Base-by-base conservation (phyloP, 2,888 invertebrate genomes). In the Abrostola tripartita region DNA sequence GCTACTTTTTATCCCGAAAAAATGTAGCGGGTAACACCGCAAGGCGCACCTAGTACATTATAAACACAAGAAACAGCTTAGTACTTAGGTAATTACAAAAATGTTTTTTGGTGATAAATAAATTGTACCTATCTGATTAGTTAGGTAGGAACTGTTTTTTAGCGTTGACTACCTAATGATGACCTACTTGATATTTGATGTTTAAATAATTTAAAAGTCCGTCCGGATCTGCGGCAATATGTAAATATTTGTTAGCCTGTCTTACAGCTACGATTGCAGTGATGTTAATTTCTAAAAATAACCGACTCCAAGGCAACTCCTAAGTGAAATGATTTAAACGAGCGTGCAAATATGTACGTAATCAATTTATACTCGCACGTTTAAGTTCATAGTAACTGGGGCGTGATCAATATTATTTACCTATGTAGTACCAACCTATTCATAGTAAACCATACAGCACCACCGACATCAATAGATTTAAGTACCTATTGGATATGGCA, bases 251-350 rank as follows among this genome's bases (percentile, higher is more conserved):
- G 58, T 47, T 69, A 4, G 61, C 55, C 41, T 60, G 53, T 61
- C 49, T 68, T 64, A 66, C 38, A 61, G 63, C 60, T 61, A 57
- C 67, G 61, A 54, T 64, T 66, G 69, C 79, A 79, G 73, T 74
- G 78, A 78, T 85, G 85, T 80, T 79, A 83, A 85, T 71, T 76
- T 83, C 86, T 85, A 88, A 85, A 85, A 87, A 87, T 88, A 87
- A 71, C 75, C 63, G 58, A 52, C 62, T 52, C 57, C 65, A 67
- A 73, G 63, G 63, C 68, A 70, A 66, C 68, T 67, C 42, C 52
- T 55, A 74, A 73, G 71, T 73, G 52, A 61, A 79, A 78, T 76
- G 70, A 74, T 73, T 54, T 68, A 75, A 52, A 73, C 60, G 35
- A 73, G 65, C 68, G 67, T 66, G 73, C 52, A 73, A 71, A 74